phyloP scores from a whole-genome alignment of 1,140 invertebrate species.

The Harlomillsia oculata region DNA sequence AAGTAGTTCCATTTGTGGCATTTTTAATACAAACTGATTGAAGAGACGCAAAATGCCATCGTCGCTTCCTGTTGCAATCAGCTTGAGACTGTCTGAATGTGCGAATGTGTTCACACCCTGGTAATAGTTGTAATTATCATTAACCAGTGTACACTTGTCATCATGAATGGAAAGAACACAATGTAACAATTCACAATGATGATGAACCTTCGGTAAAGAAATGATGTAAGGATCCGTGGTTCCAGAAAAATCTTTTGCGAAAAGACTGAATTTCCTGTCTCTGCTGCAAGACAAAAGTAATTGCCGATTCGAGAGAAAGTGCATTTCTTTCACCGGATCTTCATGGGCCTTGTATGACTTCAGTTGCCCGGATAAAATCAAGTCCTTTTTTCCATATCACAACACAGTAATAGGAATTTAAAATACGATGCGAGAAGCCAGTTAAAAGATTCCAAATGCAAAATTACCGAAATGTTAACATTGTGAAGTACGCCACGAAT shows the following conservation, averaged over 20 bases:
- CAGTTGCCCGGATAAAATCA: not conserved
- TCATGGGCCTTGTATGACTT: constrained; percentile 23
- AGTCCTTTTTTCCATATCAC: not conserved
- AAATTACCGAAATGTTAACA: constrained; percentile 4
- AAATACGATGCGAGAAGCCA: not conserved
- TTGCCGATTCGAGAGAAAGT: constrained; percentile 17
- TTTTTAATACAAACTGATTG: constrained; percentile 27
- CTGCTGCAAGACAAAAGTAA: constrained; percentile 19
- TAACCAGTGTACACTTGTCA: too few relatives aligned
- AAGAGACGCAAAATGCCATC: constrained; percentile 29
- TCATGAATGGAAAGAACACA: too few relatives aligned
- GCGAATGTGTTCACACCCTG: constrained; percentile 29
- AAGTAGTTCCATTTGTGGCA: constrained; percentile 29
- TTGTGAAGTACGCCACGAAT: constrained; percentile 20
- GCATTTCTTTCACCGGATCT: constrained; percentile 18
- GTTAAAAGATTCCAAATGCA: not conserved
- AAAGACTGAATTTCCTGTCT: constrained; percentile 29
- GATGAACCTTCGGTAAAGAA: constrained; percentile 15
- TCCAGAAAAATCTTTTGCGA: constrained; percentile 21
- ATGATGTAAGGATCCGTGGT: constrained; percentile 23
- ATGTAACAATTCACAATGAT: too few relatives aligned
- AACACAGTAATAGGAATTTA: not conserved
- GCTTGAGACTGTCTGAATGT: constrained; percentile 17
- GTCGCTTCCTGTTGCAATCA: constrained; percentile 32
- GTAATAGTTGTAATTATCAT: too few relatives aligned